These are phyloP conservation scores for Blennius ocellaris DNA, from an alignment of 2,113 vertebrate species.

Conservation along the genomic window DNA sequence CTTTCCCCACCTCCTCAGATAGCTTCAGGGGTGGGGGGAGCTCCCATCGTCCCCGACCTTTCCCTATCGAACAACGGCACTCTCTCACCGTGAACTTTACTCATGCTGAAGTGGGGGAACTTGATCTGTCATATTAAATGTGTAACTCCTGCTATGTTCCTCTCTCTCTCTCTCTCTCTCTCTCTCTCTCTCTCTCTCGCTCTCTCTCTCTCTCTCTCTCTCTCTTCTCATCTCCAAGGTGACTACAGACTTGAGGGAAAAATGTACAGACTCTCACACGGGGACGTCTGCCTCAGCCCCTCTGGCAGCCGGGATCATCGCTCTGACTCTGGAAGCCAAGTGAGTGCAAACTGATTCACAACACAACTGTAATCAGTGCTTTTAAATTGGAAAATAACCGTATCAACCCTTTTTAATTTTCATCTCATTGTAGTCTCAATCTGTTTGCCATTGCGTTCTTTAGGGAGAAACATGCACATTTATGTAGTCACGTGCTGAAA, in stretches of 20 bases:
- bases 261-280: constrained; percentile 83
- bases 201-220: constrained; percentile 24
- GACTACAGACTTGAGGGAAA: constrained; percentile 83
- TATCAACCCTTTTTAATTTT: background rate
- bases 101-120: constrained; percentile 33
- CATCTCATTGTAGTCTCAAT: constrained; percentile 5
- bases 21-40: constrained; percentile 33
- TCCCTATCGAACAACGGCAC: constrained; percentile 9
- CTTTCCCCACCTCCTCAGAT: constrained; percentile 6
- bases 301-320: constrained; percentile 83
- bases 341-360: constrained; percentile 62
- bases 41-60: constrained; percentile 3
- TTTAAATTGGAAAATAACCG: background rate
- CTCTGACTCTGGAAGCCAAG: constrained; percentile 82
- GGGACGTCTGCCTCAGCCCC: constrained; percentile 83
- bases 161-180: too few species aligned
- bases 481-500: background rate
- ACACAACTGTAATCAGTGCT: background rate
- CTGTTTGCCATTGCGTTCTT: background rate
- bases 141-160: constrained; percentile 19
- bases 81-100: constrained; percentile 23
- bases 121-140: constrained; percentile 29
- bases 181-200: too few species aligned
- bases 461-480: background rate
- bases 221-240: constrained; percentile 69